Base-by-base conservation (phyloP, 1,140 invertebrate genomes). In the Magallana ariakensis region DNA sequence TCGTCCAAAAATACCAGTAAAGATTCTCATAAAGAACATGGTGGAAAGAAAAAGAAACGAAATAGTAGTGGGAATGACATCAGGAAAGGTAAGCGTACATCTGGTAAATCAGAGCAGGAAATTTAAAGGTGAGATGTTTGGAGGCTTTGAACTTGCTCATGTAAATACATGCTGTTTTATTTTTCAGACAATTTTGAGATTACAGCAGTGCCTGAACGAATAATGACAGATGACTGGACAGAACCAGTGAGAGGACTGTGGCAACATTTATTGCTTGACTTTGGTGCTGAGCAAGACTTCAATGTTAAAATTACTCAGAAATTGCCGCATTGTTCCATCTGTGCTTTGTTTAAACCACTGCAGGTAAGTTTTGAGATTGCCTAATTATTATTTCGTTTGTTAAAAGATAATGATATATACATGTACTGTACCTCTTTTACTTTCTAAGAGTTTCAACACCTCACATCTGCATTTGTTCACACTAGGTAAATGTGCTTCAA, bases 291-390 rank as follows among this genome's bases (percentile, higher is more conserved):
- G 90, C 91, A 92, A 56, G 80, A 90, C 22, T 95, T 92, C 86
- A 95, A 95, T 90, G 80, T 87, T 22, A 89, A 75, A 55, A 88
- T 92, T 60, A 89, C 94, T 16, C 89, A 85, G 19, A 86, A 90
- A 16, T 87, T 90, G 26, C 95, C 95, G 26, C 91, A 94, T 87
- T 95, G 95, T 92, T 87, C 90, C 85, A 89, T 95, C 16, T 95
- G 95, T 92, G 92, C 90, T 13, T 81, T 95, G 26, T 95, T 95
- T 88, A 94, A 92, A 85, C 91, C 92, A 85, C 89, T 93, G 86
- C 89, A 92, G 75, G 93, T 93, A 87, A 91, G 89, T 90, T 13
- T 7, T 22, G 33, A 5, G 33, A 46, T 46, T 46, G 33, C 33
- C 33, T 46, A 2, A 0, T 46, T 46, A 46, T 46, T 4, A 46